Base-by-base conservation (phyloP, 2,113 vertebrate genomes). In the Rattus rattus region DNA sequence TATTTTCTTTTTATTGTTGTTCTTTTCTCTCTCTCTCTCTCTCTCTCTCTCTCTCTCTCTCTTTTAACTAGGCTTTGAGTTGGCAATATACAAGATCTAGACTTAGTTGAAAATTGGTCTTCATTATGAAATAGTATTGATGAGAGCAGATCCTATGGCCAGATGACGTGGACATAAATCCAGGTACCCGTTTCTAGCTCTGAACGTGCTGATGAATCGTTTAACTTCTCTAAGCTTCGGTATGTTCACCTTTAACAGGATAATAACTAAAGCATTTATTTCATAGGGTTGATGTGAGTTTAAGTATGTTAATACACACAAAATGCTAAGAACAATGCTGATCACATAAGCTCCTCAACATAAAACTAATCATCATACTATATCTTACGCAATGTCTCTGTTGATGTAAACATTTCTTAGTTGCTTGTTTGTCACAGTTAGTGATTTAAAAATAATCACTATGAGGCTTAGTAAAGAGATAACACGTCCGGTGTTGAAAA, bases 371-470 rank as follows among this genome's bases (percentile, higher is more conserved):
- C 61, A 76, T 92, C 67, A 47, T 63, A 85, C 7, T 9, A 49
- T 39, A 4, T 54, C 14, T 81, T 63, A 80, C n/a, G 67, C 1
- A 75, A 12, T 49, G 7, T 72, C 54, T 5, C 19, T 52, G 39
- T 19, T 76, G 49, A 94, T 24, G 36, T 70, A 28, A 95, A 65
- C 19, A 88, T 33, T 96, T 90, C 49, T 75, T 75, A 91, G 14
- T 85, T 36, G 36, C 17, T 2, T 81, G 20, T 7, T 79, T 49
- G 75, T 47, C 16, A 61, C 61, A 12, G 49, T 13, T 47, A 91
- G 61, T 77, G 59, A 90, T 2, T 70, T 24, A 33, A 94, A 94
- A 61, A 90, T 75, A 90, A 28, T 20, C 8, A 88, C 76, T 75
- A 67, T 81, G 69, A 95, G 19, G 28, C 20, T 76, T 67, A 80